Conservation (phyloP, 2,888 invertebrate species). For the Nephrotoma appendiculata region DNA sequence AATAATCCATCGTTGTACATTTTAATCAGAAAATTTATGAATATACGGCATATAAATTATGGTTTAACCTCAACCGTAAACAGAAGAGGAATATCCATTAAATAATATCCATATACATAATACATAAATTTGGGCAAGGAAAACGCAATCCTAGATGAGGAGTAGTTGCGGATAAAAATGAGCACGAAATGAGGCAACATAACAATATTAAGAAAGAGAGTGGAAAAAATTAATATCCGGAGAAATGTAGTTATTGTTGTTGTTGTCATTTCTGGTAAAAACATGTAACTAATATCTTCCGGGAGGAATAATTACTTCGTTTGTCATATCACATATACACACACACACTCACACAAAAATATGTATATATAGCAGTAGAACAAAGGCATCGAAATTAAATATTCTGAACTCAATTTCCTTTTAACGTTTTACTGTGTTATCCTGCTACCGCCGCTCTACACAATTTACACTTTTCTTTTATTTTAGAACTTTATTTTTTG, state of each 20-base stretch:
- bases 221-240: neutral
- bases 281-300: conserved; percentile 2
- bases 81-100: neutral
- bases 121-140: neutral
- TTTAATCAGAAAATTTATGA: neutral
- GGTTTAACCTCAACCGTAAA: neutral
- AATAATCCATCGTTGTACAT: neutral
- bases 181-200: neutral
- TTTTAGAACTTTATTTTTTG: neutral
- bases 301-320: conserved; percentile 1
- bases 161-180: neutral
- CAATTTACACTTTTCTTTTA: neutral
- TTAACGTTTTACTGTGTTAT: neutral
- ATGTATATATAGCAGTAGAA: neutral
- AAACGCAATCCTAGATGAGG: neutral
- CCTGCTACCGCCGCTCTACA: neutral
- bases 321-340: neutral
- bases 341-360: neutral
- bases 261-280: neutral
- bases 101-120: neutral
- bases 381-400: neutral
- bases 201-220: neutral
- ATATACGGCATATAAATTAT: neutral
- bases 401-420: conserved; percentile 1
- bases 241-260: neutral